Evolutionary conservation across 2,888 invertebrate species (phyloP).

Genomic region (Biston stratarius): DNA sequence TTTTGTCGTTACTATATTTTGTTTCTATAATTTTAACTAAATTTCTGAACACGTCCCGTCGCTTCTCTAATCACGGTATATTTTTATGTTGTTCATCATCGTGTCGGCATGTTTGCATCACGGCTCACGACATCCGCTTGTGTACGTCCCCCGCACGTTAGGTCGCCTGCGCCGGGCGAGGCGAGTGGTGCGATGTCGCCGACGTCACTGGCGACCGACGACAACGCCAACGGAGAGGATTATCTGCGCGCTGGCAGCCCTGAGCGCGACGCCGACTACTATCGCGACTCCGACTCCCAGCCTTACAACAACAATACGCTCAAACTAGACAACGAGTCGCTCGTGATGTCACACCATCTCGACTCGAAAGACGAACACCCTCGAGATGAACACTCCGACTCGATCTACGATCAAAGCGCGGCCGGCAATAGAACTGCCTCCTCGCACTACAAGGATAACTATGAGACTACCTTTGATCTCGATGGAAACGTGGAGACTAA

Average conservation of each 20-base stretch:
- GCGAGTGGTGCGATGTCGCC: constrained; percentile 81
- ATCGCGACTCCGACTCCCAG: constrained; percentile 64
- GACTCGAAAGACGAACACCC: constrained; percentile 77
- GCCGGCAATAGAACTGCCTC: constrained; percentile 61
- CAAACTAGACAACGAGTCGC: constrained; percentile 81
- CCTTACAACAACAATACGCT: constrained; percentile 82
- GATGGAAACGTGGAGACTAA: constrained; percentile 97
- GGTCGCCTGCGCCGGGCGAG: constrained; percentile 80
- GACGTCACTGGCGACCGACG: constrained; percentile 70
- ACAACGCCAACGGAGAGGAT: constrained; percentile 70
- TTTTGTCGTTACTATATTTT: constrained; percentile 52
- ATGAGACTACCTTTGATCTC: constrained; percentile 95
- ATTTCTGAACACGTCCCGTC: constrained; percentile 54
- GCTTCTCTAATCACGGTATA: constrained; percentile 70
- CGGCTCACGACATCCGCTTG: constrained; percentile 84
- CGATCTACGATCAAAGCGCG: constrained; percentile 65
- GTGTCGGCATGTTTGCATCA: constrained; percentile 84
- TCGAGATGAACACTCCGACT: constrained; percentile 72
- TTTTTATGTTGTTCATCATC: constrained; percentile 69
- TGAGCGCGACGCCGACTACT: constrained; percentile 86
- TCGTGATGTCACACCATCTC: constrained; percentile 76
- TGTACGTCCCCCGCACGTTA: constrained; percentile 75
- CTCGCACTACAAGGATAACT: constrained; percentile 89
- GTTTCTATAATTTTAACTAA: constrained; percentile 58
- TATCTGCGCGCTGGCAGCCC: constrained; percentile 77